A percentile compares a stretch with the other conserved stretches of the same genome.
Conservation (phyloP, 2,113 vertebrate genomes). For the Microcebus jonahi region DNA sequence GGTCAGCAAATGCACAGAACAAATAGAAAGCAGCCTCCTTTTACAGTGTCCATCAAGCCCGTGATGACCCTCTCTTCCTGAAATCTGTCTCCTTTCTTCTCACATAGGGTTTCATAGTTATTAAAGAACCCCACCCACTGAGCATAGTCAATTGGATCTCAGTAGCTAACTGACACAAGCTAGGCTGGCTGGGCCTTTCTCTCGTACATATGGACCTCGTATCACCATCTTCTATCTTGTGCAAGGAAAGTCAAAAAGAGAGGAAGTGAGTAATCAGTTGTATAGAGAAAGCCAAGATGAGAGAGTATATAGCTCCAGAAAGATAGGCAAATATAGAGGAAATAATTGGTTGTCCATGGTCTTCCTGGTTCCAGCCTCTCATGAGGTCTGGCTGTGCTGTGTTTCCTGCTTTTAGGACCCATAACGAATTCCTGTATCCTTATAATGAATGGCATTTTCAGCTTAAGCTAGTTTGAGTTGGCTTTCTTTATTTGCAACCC, state of each 20-base stretch:
- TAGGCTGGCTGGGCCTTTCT: background rate
- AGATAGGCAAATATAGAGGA: background rate
- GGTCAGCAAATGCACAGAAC: background rate
- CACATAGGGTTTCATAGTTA: background rate
- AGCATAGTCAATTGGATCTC: background rate
- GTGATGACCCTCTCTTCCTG: background rate
- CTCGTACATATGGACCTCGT: background rate
- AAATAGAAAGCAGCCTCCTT: background rate
- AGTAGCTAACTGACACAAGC: background rate
- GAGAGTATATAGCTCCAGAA: background rate
- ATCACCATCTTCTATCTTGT: background rate
- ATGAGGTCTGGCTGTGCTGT: background rate
- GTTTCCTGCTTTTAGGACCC: slow-evolving; percentile 26
- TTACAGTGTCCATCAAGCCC: background rate
- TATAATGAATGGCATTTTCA: slow-evolving; percentile 27
- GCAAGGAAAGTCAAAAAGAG: background rate
- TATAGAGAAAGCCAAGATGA: background rate
- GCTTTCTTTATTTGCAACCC: background rate
- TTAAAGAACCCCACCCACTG: background rate
- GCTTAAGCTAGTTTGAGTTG: background rate
- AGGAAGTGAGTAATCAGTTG: background rate
- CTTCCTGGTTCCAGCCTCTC: background rate
- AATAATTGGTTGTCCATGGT: background rate
- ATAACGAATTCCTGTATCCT: background rate
- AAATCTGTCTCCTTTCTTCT: background rate